phyloP scores from a whole-genome alignment of 2,113 vertebrate genomes.

The Tychaedon coryphoeus region DNA sequence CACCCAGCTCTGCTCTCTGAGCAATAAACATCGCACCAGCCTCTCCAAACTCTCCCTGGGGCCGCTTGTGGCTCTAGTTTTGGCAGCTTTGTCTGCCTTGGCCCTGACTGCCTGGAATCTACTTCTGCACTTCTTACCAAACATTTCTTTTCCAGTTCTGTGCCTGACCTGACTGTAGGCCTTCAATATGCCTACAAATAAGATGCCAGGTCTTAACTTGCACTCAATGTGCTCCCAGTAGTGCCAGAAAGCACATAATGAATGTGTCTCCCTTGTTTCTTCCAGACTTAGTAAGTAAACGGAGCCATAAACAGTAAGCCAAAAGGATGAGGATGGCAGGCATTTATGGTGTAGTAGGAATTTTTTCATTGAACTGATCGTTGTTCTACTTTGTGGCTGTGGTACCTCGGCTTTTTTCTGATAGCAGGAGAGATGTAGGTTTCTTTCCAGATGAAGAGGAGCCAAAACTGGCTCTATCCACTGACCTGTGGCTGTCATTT shows the following conservation, averaged over 20 bases:
- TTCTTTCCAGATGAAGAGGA: neutral
- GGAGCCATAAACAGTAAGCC: conserved; percentile 51
- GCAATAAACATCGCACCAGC: conserved; percentile 59
- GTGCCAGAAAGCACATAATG: conserved; percentile 55
- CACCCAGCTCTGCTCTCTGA: neutral
- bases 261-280: conserved; percentile 51
- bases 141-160: conserved; percentile 35
- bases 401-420: conserved; percentile 7
- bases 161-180: neutral
- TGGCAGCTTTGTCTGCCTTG: conserved; percentile 49
- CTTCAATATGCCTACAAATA: conserved; percentile 40
- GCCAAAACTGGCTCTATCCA: neutral
- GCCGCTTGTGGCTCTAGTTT: neutral
- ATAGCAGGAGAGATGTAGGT: neutral
- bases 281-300: conserved; percentile 55
- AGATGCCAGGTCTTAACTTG: conserved; percentile 30
- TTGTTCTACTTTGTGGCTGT: conserved; percentile 29
- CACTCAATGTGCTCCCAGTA: conserved; percentile 7
- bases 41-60: conserved; percentile 25
- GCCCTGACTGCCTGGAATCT: conserved; percentile 40
- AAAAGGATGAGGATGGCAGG: conserved; percentile 28
- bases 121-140: neutral
- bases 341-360: conserved; percentile 55
- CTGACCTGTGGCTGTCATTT: neutral
- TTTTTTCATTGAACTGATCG: conserved; percentile 11